Evolutionary conservation across 2,888 invertebrate species (phyloP).

Genomic region (Xanthorhoe designata): DNA sequence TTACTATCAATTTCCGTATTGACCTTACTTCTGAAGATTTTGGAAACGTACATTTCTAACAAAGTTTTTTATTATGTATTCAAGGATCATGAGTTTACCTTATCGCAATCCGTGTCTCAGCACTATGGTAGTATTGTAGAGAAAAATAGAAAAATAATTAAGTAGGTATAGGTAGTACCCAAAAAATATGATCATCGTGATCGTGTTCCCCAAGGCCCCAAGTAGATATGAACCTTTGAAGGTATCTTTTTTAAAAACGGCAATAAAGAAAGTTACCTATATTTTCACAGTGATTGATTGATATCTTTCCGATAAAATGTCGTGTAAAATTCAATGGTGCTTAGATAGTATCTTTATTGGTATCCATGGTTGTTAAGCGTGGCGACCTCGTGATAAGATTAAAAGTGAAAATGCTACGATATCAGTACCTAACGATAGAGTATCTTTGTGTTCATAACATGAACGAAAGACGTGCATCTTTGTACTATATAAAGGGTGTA

Average conservation of each 20-base stretch:
- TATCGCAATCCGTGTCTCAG: too few relatives aligned
- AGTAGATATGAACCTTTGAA: not conserved
- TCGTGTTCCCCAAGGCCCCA: too few relatives aligned
- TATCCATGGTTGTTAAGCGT: constrained; percentile 25
- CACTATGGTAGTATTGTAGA: too few relatives aligned
- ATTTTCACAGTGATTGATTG: not conserved
- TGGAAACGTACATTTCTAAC: too few relatives aligned
- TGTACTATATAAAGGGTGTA: not conserved
- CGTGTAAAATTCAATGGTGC: constrained; percentile 15
- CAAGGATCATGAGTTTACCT: too few relatives aligned
- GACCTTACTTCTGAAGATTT: too few relatives aligned
- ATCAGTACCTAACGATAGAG: not conserved
- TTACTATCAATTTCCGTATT: not conserved
- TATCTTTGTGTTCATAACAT: not conserved
- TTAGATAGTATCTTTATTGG: constrained; percentile 5
- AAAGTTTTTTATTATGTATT: too few relatives aligned
- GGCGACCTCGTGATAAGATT: constrained; percentile 19
- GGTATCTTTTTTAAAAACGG: not conserved
- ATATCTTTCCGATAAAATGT: not conserved
- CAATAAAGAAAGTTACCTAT: not conserved
- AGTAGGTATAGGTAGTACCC: too few relatives aligned
- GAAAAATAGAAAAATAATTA: too few relatives aligned
- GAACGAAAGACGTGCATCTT: not conserved
- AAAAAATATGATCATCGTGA: too few relatives aligned
- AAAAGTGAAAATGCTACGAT: constrained; percentile 2